phyloP scores from a whole-genome alignment of 2,888 invertebrate species.

The Carterocephalus palaemon region DNA sequence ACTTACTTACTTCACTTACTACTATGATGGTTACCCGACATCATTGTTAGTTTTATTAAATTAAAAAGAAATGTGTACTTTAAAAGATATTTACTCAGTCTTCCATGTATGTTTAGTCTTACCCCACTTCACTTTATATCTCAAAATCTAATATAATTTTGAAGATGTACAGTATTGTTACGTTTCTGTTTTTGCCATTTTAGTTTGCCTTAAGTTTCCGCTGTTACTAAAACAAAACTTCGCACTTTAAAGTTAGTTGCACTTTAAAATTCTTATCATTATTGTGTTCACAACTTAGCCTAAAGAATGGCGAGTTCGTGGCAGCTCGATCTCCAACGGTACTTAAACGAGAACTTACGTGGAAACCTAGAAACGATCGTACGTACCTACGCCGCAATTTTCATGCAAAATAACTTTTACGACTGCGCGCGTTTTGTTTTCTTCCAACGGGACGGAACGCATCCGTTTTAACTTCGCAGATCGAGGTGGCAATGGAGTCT shows the following conservation, averaged over 20 bases:
- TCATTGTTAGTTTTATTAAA: too few relatives aligned
- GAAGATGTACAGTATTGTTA: too few relatives aligned
- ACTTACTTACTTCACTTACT: too few relatives aligned
- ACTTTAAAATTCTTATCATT: neutral
- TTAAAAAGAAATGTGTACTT: too few relatives aligned
- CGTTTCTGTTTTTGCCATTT: too few relatives aligned
- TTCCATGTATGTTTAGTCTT: too few relatives aligned
- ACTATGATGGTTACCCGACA: too few relatives aligned
- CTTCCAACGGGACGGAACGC: neutral
- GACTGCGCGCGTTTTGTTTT: slow-evolving; percentile 7
- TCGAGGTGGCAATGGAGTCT: neutral
- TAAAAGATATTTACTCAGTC: too few relatives aligned
- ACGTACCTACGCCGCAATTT: slow-evolving; percentile 8
- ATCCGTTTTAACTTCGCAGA: slow-evolving; percentile 1
- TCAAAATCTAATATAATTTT: too few relatives aligned
- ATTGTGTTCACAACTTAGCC: slow-evolving; percentile 2
- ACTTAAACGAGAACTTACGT: slow-evolving; percentile 12
- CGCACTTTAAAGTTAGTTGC: slow-evolving; percentile 1
- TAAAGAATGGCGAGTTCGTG: slow-evolving; percentile 27
- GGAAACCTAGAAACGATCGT: neutral
- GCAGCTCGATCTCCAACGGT: slow-evolving; percentile 6
- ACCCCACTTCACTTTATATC: too few relatives aligned
- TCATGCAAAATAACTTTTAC: slow-evolving; percentile 21
- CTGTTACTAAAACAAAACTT: too few relatives aligned
- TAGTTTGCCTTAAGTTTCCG: too few relatives aligned